Base-by-base conservation (phyloP, 2,113 vertebrate genomes). In the Balaenoptera acutorostrata region DNA sequence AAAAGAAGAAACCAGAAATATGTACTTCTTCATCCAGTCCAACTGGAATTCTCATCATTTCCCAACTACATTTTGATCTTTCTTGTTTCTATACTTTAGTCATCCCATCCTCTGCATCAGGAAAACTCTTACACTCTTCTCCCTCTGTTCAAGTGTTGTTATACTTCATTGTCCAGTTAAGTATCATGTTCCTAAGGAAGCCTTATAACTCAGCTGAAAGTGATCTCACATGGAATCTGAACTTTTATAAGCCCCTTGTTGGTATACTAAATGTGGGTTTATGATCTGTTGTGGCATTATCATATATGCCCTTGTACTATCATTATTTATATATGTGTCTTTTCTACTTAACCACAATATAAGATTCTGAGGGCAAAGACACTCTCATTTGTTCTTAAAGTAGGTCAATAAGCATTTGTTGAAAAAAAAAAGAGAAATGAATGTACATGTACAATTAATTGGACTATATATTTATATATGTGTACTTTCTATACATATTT, bases 301-400 rank as follows among this genome's bases (percentile, higher is more conserved):
- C n/a, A 92, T 41, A 31, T 18, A 52, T 83, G 63, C 20, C 59
- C 74, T 92, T 72, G 5, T 93, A 88, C 36, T 66, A 59, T 44
- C 57, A 95, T 78, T 92, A 72, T 84, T 93, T 97, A 55, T 29
- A 6, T 21, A 89, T 55, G 8, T 81, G 23, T 88, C 44, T 96
- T 88, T 75, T 66, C 21, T 95, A 23, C 55, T 95, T 9, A 55
- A 89, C 36, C 4, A 87, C 9, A 93, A 44, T 75, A 33, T 87
- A 96, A 88, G n/a, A 93, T 89, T 93, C 75, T 88, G 21, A 96
- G 69, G 64, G 44, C 66, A 94, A 97, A 95, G 61, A 92, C 8
- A 90, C 31, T 89, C 55, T 88, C 21, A 69, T 84, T 87, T 96
- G 69, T 72, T 33, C 44, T 93, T 94, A 80, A 29, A 94, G 41